Evolutionary conservation across 2,113 vertebrate species (phyloP), one percentile per base, ranked within the genome.

Genomic region (Progne subis): DNA sequence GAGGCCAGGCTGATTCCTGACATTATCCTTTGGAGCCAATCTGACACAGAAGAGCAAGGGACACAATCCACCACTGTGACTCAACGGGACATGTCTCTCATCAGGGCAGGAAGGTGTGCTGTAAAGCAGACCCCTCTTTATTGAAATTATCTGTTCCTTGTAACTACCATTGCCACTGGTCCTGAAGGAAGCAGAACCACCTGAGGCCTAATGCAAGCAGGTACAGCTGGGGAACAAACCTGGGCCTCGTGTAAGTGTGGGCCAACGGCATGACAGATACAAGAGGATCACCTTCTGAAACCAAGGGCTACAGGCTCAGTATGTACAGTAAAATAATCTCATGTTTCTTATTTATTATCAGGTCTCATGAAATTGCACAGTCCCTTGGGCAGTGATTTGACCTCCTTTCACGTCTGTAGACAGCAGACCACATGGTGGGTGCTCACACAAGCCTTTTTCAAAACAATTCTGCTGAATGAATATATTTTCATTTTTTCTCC

Each of bases 381-480:
- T 53, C 60, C 44, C 69, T 37, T 46, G n/a, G 69, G 74, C 49
- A 87, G 19, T 64, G 65, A 68, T 81, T 41, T 71, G 41, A 68
- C 75, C 85, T 61, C 55, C 46, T 77, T 83, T 74, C 60, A 39
- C 5, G 39, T 49, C 57, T 69, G 52, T 9, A 79, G 16, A 79
- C 46, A 71, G 28, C 57, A 86, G 34, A 53, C 32, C 60, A 78
- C 6, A 9, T 37, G 55, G 57, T 43, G 29, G 46, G 53, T 65
- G 39, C 70, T 59, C 91, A 92, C 68, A 88, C 32, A 88, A 67
- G 31, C 46, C 60, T 90, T 47, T 77, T 49, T 41, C 50, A 75
- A 86, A 97, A 86, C 64, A 93, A 85, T 68, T 78, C 72, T 4
- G 5, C 19, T 76, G 37, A 88, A 39, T 67, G 25, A 92, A 57